phyloP scores from a whole-genome alignment of 2,888 invertebrate genomes.

The Drosophila phalerata region DNA sequence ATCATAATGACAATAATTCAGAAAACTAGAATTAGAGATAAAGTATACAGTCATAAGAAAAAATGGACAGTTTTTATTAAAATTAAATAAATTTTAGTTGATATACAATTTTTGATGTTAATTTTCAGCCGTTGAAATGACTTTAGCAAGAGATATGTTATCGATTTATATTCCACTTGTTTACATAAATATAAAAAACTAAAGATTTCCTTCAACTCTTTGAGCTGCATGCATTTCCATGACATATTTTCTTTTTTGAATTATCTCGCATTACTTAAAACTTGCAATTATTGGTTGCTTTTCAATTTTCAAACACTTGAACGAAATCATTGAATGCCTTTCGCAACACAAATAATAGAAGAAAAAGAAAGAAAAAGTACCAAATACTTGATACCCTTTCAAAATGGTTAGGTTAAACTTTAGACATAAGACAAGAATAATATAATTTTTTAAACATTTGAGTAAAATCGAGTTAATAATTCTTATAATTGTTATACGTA shows the following conservation, averaged over 20 bases:
- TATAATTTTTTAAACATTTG: neutral
- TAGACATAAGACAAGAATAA: neutral
- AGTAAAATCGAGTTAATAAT: neutral
- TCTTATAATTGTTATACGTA: too few species aligned
- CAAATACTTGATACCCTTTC: neutral
- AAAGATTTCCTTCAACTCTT: neutral
- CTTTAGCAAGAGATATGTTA: neutral
- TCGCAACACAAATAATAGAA: neutral
- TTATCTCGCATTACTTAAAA: conserved; percentile 10
- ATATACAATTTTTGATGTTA: too few species aligned
- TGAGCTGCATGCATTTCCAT: neutral
- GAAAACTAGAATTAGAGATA: neutral
- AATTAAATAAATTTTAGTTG: too few species aligned
- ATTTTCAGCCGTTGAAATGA: neutral
- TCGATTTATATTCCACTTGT: neutral
- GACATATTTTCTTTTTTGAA: neutral
- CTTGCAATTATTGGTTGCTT: conserved; percentile 17
- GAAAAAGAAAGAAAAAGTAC: neutral
- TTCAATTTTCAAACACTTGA: conserved; percentile 7
- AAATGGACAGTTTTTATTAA: too few species aligned
- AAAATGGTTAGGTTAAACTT: neutral
- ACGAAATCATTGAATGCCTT: conserved; percentile 1
- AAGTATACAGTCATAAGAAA: neutral
- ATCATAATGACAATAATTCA: neutral
- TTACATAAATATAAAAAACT: neutral